Base-by-base conservation (phyloP, 37 sponge, comb jelly and placozoan genomes). In the Halichondria panicea region DNA sequence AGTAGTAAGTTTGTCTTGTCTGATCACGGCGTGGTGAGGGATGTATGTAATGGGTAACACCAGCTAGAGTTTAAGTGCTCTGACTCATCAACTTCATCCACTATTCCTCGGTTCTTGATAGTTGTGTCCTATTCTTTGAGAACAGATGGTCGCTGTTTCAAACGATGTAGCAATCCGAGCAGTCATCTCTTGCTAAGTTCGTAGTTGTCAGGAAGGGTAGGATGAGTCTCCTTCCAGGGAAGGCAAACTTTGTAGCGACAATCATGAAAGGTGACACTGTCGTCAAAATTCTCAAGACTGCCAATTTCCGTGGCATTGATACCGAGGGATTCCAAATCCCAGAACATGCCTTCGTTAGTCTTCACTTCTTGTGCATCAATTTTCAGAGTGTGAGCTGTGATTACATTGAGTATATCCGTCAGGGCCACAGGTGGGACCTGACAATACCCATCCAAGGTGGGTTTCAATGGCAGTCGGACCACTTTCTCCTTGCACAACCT, bases 301-400 rank as follows among this genome's bases (percentile, higher is more conserved):
- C 66, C 39, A 22, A 27, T 4, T n/a, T 46, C 59, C 25, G 25
- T 9, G 31, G 40, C 71, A 43, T 35, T 52, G 42, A 80, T 54
- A 43, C 79, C 71, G 22, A 80, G 41, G 21, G 71, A 60, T 55
- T 70, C 81, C 63, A 80, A 39, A 38, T 69, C 59, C 81, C 81
- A 80, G 44, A 80, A 78, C 27, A 34, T 34, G n/a, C 64, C 35
- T 43, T 40, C 61, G 7, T 66, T 48, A 30, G 50, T 39, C 24
- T 42, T 28, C 50, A 76, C 28, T 24, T 41, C 45, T 44, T 39
- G 65, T 59, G 25, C 30, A 36, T 35, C 35, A 48, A 48, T 25
- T 48, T 25, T 70, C 48, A 70, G 27, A 34, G 71, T 48, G 50
- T 70, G 71, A 24, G 27, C 27, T 27, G 28, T 43, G 8, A 35